phyloP scores from a whole-genome alignment of 2,888 invertebrate genomes.

The Thymelicus sylvestris region DNA sequence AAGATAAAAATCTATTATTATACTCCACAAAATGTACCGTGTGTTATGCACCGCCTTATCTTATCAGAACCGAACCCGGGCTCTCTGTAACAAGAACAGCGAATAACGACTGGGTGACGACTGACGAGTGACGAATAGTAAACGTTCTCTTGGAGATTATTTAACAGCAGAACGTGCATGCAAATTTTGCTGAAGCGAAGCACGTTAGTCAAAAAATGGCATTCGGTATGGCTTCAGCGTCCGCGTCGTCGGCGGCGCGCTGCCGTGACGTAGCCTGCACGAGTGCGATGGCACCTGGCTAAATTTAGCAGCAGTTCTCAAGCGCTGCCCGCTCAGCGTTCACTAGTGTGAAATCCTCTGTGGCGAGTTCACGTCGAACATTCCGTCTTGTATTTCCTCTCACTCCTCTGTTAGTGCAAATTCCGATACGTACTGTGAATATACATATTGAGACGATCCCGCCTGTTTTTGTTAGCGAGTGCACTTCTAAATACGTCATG shows the following conservation, averaged over 20 bases:
- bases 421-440: constrained; percentile 22
- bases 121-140: neutral
- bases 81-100: neutral
- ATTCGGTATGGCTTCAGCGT: constrained; percentile 40
- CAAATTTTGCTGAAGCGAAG: neutral
- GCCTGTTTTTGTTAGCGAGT: constrained; percentile 52
- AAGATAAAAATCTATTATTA: no score
- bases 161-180: neutral
- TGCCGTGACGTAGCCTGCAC: constrained; percentile 45
- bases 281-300: constrained; percentile 56
- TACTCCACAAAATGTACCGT: no score
- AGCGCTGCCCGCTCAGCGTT: constrained; percentile 49
- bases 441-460: constrained; percentile 2
- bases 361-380: constrained; percentile 63
- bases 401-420: constrained; percentile 40
- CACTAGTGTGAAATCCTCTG: constrained; percentile 58
- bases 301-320: constrained; percentile 67
- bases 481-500: constrained; percentile 55
- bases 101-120: neutral
- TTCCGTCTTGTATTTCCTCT: constrained; percentile 32
- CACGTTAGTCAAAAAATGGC: constrained; percentile 39
- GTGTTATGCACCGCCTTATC: constrained; percentile 25
- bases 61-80: constrained; percentile 20
- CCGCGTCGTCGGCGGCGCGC: constrained; percentile 41
- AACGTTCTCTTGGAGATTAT: neutral